Evolutionary conservation across 2,113 vertebrate species (phyloP), one percentile per base, ranked within the genome.

Genomic region (Lepus europaeus): DNA sequence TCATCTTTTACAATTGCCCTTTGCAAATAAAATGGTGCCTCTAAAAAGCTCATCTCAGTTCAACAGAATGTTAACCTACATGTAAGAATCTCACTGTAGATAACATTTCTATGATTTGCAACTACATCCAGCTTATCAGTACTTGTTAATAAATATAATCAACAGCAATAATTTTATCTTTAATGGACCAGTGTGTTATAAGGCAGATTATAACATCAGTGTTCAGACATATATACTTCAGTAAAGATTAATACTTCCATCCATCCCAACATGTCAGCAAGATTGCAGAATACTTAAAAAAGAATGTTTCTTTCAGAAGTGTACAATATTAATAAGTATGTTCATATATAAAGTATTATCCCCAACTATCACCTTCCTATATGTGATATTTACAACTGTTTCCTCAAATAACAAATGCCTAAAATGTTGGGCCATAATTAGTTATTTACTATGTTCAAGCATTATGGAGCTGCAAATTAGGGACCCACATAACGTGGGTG

Each of bases 351-450:
- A 74, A 36, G 22, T 59, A 73, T 10, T 73, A 49, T 36, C 33
- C 14, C 19, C 36, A 90, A 68, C 76, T 81, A 74, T 56, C 17
- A 73, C 80, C 13, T 11, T 36, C 33, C 36, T 51, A 8, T 39
- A 89, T 3, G 17, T 36, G 84, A 85, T 39, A 66, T 12, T 83
- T 63, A 76, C 39, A 89, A 78, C 31, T 39, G 25, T 9, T 14
- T 45, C 66, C 59, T 76, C 89, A 66, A 93, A 96, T 59, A 64
- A 78, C 69, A 72, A 91, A 68, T 19, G 14, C 61, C 12, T 94
- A 73, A 56, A 36, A 72, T 66, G 53, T 23, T 49, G 72, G n/a
- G 45, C 56, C 23, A 73, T 53, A 79, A 72, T 87, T 49, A 87
- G 36, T 11, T 73, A 84, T 73, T 72, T 56, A 88, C 2, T 73